A percentile compares a stretch with the other conserved stretches of the same genome.
phyloP scores from a whole-genome alignment of 1,140 invertebrate genomes.

The Hestina assimilis region DNA sequence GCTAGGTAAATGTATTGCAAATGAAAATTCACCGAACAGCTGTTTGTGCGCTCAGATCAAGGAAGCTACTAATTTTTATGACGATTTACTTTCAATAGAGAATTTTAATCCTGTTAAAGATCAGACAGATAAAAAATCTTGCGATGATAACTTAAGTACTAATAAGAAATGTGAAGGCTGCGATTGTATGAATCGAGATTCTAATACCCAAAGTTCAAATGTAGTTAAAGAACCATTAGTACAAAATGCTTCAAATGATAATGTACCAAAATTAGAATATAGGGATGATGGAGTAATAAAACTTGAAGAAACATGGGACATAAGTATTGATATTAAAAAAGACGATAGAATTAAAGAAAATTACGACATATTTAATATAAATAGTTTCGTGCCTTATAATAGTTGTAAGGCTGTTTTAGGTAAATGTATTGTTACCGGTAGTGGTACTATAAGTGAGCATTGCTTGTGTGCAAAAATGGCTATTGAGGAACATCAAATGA shows the following conservation, averaged over 20 bases:
- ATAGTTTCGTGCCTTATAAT: conserved; percentile 45
- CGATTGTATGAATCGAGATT: conserved; percentile 30
- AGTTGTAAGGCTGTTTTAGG: conserved; percentile 63
- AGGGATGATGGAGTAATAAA: conserved; percentile 54
- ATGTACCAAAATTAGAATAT: conserved; percentile 41
- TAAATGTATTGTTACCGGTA: conserved; percentile 65
- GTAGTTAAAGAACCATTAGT: not conserved
- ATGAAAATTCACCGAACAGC: conserved; percentile 23
- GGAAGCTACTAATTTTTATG: conserved; percentile 31
- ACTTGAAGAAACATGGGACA: conserved; percentile 55
- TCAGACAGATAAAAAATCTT: conserved; percentile 10
- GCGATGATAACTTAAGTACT: not conserved
- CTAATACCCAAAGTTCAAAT: not conserved
- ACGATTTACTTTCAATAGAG: conserved; percentile 26
- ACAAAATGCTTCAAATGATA: conserved; percentile 15
- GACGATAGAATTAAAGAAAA: conserved; percentile 17
- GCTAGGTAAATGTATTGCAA: conserved; percentile 48
- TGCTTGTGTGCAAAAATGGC: conserved; percentile 67
- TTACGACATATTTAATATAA: conserved; percentile 19
- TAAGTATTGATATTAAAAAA: conserved; percentile 13
- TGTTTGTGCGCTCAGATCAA: conserved; percentile 42
- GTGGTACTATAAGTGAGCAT: conserved; percentile 57
- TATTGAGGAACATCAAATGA: conserved; percentile 47
- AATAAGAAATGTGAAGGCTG: conserved; percentile 36
- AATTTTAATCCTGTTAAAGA: conserved; percentile 20